Base-by-base conservation (phyloP, 1,140 invertebrate genomes). In the Bombus waltoni region DNA sequence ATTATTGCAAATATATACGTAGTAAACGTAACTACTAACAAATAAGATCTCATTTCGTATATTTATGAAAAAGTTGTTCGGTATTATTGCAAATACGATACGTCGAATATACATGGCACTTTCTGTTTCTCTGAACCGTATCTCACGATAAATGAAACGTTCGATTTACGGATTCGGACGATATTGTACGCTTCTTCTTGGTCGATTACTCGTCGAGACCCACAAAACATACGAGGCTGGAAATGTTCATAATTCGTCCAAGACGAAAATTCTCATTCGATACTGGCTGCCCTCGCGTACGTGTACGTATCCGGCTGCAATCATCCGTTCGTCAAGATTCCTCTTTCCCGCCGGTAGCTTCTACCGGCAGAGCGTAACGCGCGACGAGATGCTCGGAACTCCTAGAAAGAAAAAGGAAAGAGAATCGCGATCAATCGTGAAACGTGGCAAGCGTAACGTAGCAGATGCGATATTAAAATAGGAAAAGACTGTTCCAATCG, bases 401-500 rank as follows among this genome's bases (percentile, higher is more conserved):
- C 80, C 80, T 81, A 53, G 18, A 74, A 81, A 57, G 35, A 71
- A 13, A 73, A n/a, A 74, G 42, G 53, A 73, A 53, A 81, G n/a
- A 81, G 62, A 44, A 28, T 35, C 25, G n/a, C n/a, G 70, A 62
- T 81, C 38, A 74, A 62, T 13, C 22, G 1, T 32, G 11, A 6
- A 38, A 5, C 13, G 28, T 35, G 35, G 22, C 70, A 15, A 70
- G 32, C 8, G n/a, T 10, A 15, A 32, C 8, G 9, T 9, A 3
- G 3, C 3, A 3, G 11, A 1, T 6, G 6, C 11, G 25, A 47
- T 0, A 8, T 38, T 4, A n/a, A 71, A 32, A 3, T 47, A 22
- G 18, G 79, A 70, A 53, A 57, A 81, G 28, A 25, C 40, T 59
- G 66, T 9, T 38, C 15, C 2, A 72, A 72, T 81, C 68, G 66